Evolutionary conservation across 1,140 invertebrate genomes (phyloP).

Genomic region (Aphaenogaster floridana): DNA sequence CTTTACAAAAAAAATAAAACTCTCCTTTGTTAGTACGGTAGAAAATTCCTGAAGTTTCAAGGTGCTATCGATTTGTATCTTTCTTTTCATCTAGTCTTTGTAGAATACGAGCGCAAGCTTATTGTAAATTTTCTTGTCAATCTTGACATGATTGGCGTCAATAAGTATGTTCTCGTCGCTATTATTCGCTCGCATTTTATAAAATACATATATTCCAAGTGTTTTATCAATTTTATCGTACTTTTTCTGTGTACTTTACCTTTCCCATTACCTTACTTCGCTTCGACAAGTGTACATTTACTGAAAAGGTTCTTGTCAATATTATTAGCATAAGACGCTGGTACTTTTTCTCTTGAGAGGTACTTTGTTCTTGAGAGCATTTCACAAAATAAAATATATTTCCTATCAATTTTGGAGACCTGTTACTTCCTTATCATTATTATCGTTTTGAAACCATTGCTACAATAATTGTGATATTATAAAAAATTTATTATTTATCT

Average conservation of each 20-base stretch:
- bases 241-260: neutral
- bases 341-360: neutral
- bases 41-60: conserved; percentile 12
- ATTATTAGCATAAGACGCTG: conserved; percentile 4
- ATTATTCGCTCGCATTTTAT: conserved; percentile 1
- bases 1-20: neutral
- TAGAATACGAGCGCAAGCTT: neutral
- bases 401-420: neutral
- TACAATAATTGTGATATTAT: neutral
- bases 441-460: neutral
- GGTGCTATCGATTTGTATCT: neutral
- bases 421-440: neutral
- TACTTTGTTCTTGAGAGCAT: neutral
- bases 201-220: neutral
- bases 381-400: conserved; percentile 4
- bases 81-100: neutral
- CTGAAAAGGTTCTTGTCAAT: neutral
- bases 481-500: neutral
- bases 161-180: neutral
- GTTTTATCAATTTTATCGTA: neutral
- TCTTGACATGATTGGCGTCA: neutral
- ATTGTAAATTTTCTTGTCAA: conserved; percentile 10
- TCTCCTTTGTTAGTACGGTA: neutral
- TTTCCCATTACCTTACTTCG: neutral
- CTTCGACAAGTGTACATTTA: neutral